Evolutionary conservation across 2,797 vertebrate species (phyloP).

Genomic region (Buphagus erythrorhynchus): DNA sequence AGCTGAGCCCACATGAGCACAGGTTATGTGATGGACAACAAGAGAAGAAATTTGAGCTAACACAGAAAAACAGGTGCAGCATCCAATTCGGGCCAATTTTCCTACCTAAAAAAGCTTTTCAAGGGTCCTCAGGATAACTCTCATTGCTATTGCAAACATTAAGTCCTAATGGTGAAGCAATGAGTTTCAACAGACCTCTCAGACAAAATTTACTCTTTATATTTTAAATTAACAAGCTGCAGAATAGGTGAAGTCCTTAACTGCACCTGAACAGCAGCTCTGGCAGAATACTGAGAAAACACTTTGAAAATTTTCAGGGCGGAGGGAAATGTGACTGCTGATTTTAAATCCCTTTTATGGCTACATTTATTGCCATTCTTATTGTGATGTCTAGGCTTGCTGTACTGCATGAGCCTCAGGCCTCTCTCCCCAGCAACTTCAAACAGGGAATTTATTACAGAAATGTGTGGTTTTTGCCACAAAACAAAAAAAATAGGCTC

Average conservation of each 20-base stretch:
- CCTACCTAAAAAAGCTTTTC: neutral
- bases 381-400: conserved; percentile 14
- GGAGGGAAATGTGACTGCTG: neutral
- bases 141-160: neutral
- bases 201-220: neutral
- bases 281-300: neutral
- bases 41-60: neutral
- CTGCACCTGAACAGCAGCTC: neutral
- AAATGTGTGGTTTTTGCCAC: neutral
- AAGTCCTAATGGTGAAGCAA: neutral
- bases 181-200: neutral
- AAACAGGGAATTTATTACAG: conserved; percentile 19
- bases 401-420: conserved; percentile 13
- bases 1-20: neutral
- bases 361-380: conserved; percentile 17
- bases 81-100: neutral
- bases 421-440: conserved; percentile 6
- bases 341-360: conserved; percentile 22
- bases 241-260: neutral
- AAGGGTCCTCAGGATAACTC: neutral
- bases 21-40: neutral
- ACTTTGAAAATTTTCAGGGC: neutral
- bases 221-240: neutral
- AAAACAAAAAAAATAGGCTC: neutral
- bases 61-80: neutral